Base-by-base conservation (phyloP, 1,140 invertebrate genomes). In the Drosophila aff. region DNA sequence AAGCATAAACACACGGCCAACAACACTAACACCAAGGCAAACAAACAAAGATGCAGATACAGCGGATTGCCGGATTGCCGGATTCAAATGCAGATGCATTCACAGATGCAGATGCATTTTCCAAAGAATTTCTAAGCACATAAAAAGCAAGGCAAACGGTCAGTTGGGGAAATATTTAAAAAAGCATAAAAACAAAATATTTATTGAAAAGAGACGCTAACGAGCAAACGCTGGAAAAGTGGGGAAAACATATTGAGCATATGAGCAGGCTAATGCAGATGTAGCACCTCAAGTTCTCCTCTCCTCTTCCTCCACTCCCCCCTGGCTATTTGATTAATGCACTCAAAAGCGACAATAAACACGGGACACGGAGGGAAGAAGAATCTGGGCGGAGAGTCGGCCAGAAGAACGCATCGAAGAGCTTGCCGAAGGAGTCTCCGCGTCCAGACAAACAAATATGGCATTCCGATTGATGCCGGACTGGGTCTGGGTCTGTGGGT, bases 161-260 rank as follows among this genome's bases (percentile, higher is more conserved):
- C 65, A 66, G 81, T 89, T 71, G 81, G 68, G 82, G 68, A 89
- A 87, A 87, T 87, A 87, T 87, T 87, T 87, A 87, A 87, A 87
- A 87, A 86, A 89, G 81, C 83, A 87, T 87, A 90, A 90, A 87
- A 89, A 89, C 84, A 89, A 89, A 90, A 89, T 89, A 89, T 87
- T 89, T 87, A 87, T 90, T 90, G 81, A 89, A 83, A 78, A 79
- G 76, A 78, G 64, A 79, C 76, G 76, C 75, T 79, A 79, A 79
- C 76, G 76, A 79, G 76, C 76, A 40, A 62, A 38, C 18, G 46
- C 21, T 28, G 63, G 58, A 49, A 73, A 64, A 63, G 49, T 65
- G 71, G 26, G 52, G 74, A 44, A 77, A 77, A 62, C 74, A 58
- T 68, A 79, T 72, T 73, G 67, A 74, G 44, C 65, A 77, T 61